Conservation (phyloP, 1,140 invertebrate species). For the Pogonognathellus flavescens region DNA sequence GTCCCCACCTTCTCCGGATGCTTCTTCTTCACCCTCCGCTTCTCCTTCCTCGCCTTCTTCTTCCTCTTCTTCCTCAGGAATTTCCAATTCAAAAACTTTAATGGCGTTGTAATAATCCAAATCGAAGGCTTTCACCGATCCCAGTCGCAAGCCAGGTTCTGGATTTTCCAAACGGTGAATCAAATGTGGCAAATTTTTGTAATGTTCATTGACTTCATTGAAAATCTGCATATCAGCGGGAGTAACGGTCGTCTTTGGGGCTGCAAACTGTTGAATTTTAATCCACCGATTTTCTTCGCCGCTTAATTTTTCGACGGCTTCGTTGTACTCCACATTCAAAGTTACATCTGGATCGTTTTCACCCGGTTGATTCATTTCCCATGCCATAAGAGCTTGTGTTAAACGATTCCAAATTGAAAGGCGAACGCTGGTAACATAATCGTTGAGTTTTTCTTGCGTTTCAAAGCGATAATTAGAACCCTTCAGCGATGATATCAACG, state of each 20-base stretch:
- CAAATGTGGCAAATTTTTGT: background rate
- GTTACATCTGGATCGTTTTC: background rate
- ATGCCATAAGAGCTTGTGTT: background rate
- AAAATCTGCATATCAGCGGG: background rate
- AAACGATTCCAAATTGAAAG: conserved; percentile 27
- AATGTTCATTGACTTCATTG: background rate
- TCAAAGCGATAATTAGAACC: conserved; percentile 27
- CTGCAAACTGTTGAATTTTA: background rate
- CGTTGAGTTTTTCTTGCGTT: background rate
- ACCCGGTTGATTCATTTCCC: background rate
- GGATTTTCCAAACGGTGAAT: too few relatives aligned
- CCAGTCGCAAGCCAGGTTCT: background rate
- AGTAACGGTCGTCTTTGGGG: background rate
- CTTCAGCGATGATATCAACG: background rate
- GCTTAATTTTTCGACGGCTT: background rate
- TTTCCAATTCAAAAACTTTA: background rate
- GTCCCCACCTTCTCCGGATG: background rate
- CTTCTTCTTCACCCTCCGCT: background rate
- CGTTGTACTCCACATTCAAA: background rate
- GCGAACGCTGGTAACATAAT: background rate
- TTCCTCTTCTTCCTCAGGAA: background rate
- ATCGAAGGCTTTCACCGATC: background rate
- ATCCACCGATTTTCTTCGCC: too few relatives aligned
- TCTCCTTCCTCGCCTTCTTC: background rate
- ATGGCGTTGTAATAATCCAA: background rate